Evolutionary conservation across 2,888 invertebrate species (phyloP), one percentile per base, ranked within the genome.

Genomic region (Hemicrepidius hirtus): DNA sequence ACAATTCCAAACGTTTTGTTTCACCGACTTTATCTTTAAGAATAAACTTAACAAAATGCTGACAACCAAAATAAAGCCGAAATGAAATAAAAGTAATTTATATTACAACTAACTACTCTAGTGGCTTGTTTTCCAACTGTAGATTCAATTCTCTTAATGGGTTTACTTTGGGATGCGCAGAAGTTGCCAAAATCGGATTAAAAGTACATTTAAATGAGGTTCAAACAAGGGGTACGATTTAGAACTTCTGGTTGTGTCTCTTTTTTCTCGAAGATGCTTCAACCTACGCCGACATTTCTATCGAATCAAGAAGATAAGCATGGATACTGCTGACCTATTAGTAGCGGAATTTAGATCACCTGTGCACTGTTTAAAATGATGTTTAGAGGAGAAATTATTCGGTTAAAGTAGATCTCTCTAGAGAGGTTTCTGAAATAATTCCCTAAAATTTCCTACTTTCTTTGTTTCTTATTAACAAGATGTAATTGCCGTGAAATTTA

Each of bases 261-360:
- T 12, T 49, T 40, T 46, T 21, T 21, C 10, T 21, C 10, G 1
- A 3, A 20, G 35, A 40, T 63, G 18, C 63, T 63, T 49, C 46
- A 63, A 20, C 63, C 63, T 49, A 63, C 63, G 63, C 63, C 49
- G 46, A 63, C 46, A 49, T 13, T 63, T 63, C 35, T 49, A 35
- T 63, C 63, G 32, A 35, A 49, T 49, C 49, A 63, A 49, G 32
- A 46, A 63, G 63, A 63, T 63, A 46, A 32, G 35, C 18, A 32
- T 13, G 28, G 44, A 46, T 63, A 46, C 46, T 63, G 49, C 35
- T 35, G 35, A 63, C 46, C 63, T 63, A 63, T 63, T 63, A 63
- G 63, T 63, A 32, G 49, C 46, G 49, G 63, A 49, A 63, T 63
- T 63, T 49, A 49, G 63, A 46, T 63, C 63, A 63, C 49, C 49